Percentiles rank a stretch among this genome's conserved stretches.
Conservation (phyloP, 2,113 vertebrate species). For the Lophochroa leadbeateri region DNA sequence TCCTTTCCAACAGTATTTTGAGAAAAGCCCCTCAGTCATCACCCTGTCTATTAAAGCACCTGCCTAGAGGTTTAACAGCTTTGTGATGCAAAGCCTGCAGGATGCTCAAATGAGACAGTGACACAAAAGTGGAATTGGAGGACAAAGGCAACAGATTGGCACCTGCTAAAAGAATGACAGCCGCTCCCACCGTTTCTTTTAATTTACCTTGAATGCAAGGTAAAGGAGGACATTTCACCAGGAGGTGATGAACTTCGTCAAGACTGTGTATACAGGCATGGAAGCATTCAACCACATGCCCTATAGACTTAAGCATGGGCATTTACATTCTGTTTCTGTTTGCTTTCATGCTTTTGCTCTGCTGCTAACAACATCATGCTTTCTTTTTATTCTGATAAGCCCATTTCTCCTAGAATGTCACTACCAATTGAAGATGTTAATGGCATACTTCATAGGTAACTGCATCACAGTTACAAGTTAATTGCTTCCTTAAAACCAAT, state of each 20-base stretch:
- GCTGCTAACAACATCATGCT: neutral
- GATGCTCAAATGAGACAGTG: neutral
- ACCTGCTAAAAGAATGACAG: neutral
- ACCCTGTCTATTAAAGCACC: neutral
- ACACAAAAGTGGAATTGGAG: neutral
- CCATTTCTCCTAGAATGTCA: neutral
- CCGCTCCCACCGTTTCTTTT: neutral
- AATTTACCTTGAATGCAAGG: neutral
- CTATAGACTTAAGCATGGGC: neutral
- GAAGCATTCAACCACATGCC: neutral
- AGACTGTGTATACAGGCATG: neutral
- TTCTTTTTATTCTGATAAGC: neutral
- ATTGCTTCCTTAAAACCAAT: neutral
- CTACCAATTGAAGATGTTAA: neutral
- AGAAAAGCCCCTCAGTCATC: neutral
- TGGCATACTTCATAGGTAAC: neutral
- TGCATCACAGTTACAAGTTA: neutral
- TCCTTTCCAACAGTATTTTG: neutral
- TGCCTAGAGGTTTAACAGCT: neutral
- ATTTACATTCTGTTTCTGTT: neutral
- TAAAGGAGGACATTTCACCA: neutral
- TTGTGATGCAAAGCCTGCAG: neutral
- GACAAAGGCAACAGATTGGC: neutral
- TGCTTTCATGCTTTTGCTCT: neutral
- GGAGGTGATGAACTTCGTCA: neutral